A percentile compares a stretch with the other conserved stretches of the same genome.
Evolutionary conservation across 2,888 invertebrate species (phyloP).

Genomic region (Bruchidius siliquastri): DNA sequence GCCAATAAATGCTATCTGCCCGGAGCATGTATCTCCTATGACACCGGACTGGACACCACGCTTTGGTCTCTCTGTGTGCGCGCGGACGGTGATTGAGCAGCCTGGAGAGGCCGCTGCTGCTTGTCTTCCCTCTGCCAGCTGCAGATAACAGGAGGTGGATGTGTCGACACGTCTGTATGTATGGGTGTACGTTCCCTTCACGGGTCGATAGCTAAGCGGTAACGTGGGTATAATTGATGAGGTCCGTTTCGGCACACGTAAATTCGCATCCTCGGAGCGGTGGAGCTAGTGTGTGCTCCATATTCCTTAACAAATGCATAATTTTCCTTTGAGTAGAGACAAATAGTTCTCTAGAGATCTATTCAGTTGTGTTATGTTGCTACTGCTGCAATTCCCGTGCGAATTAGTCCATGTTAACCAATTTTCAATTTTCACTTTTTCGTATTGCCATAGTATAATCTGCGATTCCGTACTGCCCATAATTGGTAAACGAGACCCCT

Average conservation of each 20-base stretch:
- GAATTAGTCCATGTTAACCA: too few species aligned
- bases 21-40: conserved; percentile 17
- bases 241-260: not conserved
- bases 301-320: too few species aligned
- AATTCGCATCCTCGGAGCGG: not conserved
- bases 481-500: too few species aligned
- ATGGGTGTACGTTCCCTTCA: not conserved
- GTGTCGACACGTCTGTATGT: not conserved
- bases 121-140: not conserved
- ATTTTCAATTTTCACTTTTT: too few species aligned
- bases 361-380: too few species aligned
- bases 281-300: not conserved
- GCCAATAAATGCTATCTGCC: conserved; percentile 22
- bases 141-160: not conserved
- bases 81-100: not conserved
- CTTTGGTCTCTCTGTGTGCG: not conserved
- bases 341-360: too few species aligned
- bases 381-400: too few species aligned
- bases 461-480: too few species aligned
- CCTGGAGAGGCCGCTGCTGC: not conserved
- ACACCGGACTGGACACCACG: not conserved
- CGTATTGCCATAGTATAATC: too few species aligned
- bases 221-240: not conserved
- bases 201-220: not conserved
- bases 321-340: too few species aligned